Evolutionary conservation across 1,140 invertebrate genomes (phyloP).

Genomic region (Sarcophaga bullata): DNA sequence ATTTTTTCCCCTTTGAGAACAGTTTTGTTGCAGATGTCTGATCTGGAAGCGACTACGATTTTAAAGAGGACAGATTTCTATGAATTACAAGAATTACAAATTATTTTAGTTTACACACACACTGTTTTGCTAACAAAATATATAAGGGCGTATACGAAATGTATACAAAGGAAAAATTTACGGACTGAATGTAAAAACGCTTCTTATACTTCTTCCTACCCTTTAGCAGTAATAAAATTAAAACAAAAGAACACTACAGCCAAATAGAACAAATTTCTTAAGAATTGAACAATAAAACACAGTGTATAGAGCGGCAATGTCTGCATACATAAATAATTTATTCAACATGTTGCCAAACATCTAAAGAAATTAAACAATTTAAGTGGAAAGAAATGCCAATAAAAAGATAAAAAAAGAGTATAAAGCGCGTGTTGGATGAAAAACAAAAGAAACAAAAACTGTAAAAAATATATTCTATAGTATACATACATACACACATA

Average conservation of each 20-base stretch:
- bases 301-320: neutral
- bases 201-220: no score
- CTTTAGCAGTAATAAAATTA: no score
- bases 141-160: neutral
- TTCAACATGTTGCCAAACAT: constrained; percentile 32
- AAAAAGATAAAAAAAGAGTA: neutral
- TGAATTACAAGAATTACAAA: no score
- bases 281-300: neutral
- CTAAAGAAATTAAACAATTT: constrained; percentile 38
- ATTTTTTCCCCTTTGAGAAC: no score
- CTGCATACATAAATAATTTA: constrained; percentile 26
- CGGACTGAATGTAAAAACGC: no score
- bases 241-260: neutral
- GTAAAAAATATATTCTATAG: no score
- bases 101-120: neutral
- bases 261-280: neutral
- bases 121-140: neutral
- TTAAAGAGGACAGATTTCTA: no score
- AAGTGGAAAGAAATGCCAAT: constrained; percentile 35
- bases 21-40: no score
- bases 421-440: constrained; percentile 4
- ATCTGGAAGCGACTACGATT: no score
- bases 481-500: no score
- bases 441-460: neutral
- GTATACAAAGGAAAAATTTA: neutral